Percentiles rank a stretch among this genome's conserved stretches.
Evolutionary conservation across 2,113 vertebrate genomes (phyloP).

Genomic region (Nicator chloris): DNA sequence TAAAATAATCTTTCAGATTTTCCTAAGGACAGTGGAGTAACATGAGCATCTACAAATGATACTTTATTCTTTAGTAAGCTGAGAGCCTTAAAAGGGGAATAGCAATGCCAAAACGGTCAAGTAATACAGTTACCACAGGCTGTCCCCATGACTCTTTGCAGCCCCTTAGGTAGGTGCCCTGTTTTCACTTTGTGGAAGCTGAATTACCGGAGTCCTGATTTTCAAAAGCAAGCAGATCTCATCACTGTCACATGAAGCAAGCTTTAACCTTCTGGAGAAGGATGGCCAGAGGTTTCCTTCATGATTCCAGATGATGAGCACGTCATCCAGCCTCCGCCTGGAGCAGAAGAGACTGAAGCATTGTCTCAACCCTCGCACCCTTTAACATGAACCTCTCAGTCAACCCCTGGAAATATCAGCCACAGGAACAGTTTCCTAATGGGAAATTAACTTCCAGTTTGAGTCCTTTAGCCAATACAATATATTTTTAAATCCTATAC

Average conservation of each 20-base stretch:
- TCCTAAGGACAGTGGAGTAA: neutral
- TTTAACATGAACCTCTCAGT: neutral
- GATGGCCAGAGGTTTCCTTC: neutral
- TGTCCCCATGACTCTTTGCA: neutral
- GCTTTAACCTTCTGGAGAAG: neutral
- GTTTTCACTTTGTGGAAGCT: neutral
- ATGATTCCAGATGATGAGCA: neutral
- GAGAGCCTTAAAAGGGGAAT: neutral
- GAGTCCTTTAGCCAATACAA: neutral
- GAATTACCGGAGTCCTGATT: neutral
- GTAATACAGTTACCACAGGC: neutral
- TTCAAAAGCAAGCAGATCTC: neutral
- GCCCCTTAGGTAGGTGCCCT: neutral
- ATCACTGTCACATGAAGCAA: neutral
- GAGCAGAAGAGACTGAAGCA: neutral
- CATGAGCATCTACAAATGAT: neutral
- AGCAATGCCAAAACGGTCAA: neutral
- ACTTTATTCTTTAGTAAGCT: neutral
- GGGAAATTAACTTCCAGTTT: neutral
- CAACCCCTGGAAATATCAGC: neutral
- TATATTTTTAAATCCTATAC: neutral
- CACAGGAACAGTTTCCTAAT: neutral
- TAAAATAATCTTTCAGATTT: neutral
- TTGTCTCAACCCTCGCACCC: fast-evolving
- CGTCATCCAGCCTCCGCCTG: neutral